Percentiles rank a stretch among this genome's conserved stretches.
Conservation (phyloP, 1,140 invertebrate genomes). For the Arion vulgaris region DNA sequence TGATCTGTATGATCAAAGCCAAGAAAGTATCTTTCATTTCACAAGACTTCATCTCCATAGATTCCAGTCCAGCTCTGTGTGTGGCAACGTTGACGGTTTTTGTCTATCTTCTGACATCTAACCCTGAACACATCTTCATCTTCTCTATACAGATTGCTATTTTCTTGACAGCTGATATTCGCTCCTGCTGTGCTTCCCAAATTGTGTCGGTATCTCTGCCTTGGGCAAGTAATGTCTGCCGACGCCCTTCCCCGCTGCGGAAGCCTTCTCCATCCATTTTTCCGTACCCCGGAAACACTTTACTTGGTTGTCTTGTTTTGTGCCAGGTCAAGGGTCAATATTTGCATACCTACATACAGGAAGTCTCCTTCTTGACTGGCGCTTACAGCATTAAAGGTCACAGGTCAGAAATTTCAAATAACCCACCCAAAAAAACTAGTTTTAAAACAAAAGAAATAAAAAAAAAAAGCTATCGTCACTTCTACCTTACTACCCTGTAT, state of each 20-base stretch:
- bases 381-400: background rate
- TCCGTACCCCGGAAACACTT: constrained; percentile 29
- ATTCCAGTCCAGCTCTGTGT: background rate
- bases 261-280: constrained; percentile 22
- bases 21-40: constrained; percentile 15
- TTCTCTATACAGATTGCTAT: background rate
- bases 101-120: constrained; percentile 15
- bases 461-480: too few relatives aligned
- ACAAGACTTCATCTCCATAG: background rate
- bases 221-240: constrained; percentile 27
- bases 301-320: background rate
- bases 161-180: constrained; percentile 37
- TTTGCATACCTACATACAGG: background rate
- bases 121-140: background rate
- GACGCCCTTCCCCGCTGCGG: constrained; percentile 36
- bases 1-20: constrained; percentile 21
- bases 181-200: constrained; percentile 10
- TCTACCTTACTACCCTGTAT: too few relatives aligned
- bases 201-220: constrained; percentile 33
- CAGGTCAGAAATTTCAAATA: too few relatives aligned
- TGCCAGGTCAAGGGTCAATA: constrained; percentile 25
- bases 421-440: too few relatives aligned
- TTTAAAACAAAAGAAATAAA: too few relatives aligned
- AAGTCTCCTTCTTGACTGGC: background rate
- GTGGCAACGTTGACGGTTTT: constrained; percentile 29